These are phyloP conservation scores for Acronicta psi DNA, from an alignment of 2,888 invertebrate species.

Conservation along the genomic window DNA sequence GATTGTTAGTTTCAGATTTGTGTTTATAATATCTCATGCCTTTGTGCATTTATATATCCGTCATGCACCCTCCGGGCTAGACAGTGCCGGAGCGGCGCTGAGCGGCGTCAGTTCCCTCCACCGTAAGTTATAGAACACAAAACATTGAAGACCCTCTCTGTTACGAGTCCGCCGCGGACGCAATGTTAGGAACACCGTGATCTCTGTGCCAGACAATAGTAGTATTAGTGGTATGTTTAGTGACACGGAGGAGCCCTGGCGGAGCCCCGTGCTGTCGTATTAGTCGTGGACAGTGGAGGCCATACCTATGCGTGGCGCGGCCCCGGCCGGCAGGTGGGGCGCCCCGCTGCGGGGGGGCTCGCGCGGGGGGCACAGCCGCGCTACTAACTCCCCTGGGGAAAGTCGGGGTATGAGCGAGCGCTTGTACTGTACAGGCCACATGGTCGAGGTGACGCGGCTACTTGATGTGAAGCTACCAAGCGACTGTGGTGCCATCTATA, in stretches of 20 bases:
- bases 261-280: slow-evolving; percentile 21
- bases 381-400: slow-evolving; percentile 81
- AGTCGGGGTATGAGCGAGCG: slow-evolving; percentile 59
- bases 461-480: slow-evolving; percentile 43
- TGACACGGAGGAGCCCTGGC: slow-evolving; percentile 56
- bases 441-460: slow-evolving; percentile 26
- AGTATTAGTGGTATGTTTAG: slow-evolving; percentile 46
- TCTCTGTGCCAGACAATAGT: slow-evolving; percentile 67
- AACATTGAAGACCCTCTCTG: slow-evolving; percentile 60
- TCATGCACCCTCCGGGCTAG: slow-evolving; percentile 11
- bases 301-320: slow-evolving; percentile 41
- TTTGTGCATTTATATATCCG: neutral
- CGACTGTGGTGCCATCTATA: slow-evolving; percentile 66
- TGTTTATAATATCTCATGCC: too few species aligned
- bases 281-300: slow-evolving; percentile 14
- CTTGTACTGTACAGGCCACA: slow-evolving; percentile 40
- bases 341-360: slow-evolving; percentile 42
- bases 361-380: slow-evolving; percentile 73
- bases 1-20: too few species aligned
- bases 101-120: slow-evolving; percentile 48
- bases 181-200: slow-evolving; percentile 62
- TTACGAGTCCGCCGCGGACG: slow-evolving; percentile 56
- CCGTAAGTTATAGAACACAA: slow-evolving; percentile 31
- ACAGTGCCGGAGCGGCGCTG: slow-evolving; percentile 32
- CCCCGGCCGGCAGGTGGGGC: slow-evolving; percentile 28